Conservation (phyloP, 1,140 invertebrate species). For the Cydia strobilella region DNA sequence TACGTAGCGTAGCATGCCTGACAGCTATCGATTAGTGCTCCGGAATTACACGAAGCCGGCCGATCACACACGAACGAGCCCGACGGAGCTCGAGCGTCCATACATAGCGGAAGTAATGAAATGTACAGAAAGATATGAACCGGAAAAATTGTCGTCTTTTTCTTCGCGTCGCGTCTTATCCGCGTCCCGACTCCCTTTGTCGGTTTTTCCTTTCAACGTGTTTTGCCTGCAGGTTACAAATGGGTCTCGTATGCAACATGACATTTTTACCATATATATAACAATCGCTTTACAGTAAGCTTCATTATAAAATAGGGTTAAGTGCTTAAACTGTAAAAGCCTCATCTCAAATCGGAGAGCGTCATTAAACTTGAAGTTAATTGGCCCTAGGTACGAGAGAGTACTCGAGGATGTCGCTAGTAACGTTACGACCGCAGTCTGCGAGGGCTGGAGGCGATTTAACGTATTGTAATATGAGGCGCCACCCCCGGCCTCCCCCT, state of each 20-base stretch:
- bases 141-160: conserved; percentile 76
- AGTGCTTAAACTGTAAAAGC: conserved; percentile 34
- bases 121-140: conserved; percentile 77
- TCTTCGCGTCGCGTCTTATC: conserved; percentile 62
- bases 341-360: conserved; percentile 53
- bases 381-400: conserved; percentile 52
- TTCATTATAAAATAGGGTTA: conserved; percentile 22
- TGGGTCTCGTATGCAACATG: conserved; percentile 46
- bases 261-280: conserved; percentile 35
- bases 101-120: conserved; percentile 78
- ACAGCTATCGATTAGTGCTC: conserved; percentile 71
- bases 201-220: conserved; percentile 55
- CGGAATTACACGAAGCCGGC: conserved; percentile 53
- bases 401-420: conserved; percentile 51
- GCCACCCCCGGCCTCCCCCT: conserved; percentile 50
- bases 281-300: neutral
- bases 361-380: conserved; percentile 63
- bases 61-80: conserved; percentile 56
- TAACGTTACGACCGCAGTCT: conserved; percentile 55
- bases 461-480: conserved; percentile 67
- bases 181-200: conserved; percentile 54
- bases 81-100: conserved; percentile 60
- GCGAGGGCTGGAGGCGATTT: conserved; percentile 63
- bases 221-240: conserved; percentile 46
- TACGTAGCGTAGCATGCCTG: conserved; percentile 63